Evolutionary conservation across 2,888 invertebrate genomes (phyloP), one percentile per base, ranked within the genome.

Genomic region (Diploptera punctata): DNA sequence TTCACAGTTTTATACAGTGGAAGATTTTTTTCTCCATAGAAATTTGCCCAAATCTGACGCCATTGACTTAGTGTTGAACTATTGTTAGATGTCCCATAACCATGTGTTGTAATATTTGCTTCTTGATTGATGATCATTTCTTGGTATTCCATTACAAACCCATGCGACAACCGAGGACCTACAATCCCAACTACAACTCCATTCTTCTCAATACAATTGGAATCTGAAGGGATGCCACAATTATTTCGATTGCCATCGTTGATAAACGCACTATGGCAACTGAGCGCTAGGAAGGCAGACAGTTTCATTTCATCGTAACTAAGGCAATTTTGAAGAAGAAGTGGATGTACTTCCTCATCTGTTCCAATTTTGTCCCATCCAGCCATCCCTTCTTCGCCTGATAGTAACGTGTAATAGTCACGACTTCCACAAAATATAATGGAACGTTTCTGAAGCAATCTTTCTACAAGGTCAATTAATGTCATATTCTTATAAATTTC

Each of bases 251-350:
- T 80, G 0, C 90, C 90, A 73, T 88, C 84, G 73, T 90, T 90
- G 68, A 89, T 85, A 76, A 89, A 90, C 76, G 85, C 85, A 0
- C 88, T 87, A 68, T 83, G 83, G 0, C 89, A 88, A n/a, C 87
- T 87, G 1, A 89, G 84, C 31, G 84, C 86, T 65, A 90, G 82
- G 81, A 89, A 83, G 0, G 88, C 85, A 0, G 89, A 87, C 1
- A 90, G 76, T 77, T 89, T 90, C 76, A 90, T 85, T 79, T 90
- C 90, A 68, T 90, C 90, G 77, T 90, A 90, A 67, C 89, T 89
- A 26, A 90, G 80, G 75, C 87, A 88, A 76, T 86, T 85, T 24
- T 85, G 83, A 2, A 89, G 79, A 0, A 86, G 74, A 19, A 60
- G 44, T 18, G 71, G 67, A 2, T 38, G 7, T 9, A 38, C 43